Conservation (phyloP, 2,113 vertebrate species). For the Ochotona curzoniae region DNA sequence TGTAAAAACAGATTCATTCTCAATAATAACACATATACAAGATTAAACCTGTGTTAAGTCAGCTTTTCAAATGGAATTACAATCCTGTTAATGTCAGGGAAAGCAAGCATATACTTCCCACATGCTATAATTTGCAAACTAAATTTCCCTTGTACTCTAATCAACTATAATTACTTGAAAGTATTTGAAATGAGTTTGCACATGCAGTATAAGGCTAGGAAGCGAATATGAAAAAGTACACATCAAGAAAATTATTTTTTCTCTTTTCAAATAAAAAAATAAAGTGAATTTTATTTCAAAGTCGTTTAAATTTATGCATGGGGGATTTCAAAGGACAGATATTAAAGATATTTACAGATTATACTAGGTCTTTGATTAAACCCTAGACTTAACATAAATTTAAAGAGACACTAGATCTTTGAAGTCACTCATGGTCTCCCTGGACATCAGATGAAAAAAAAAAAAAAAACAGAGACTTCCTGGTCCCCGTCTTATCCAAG, state of each 20-base stretch:
- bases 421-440: background rate
- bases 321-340: slow-evolving; percentile 12
- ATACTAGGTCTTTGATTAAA: background rate
- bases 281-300: background rate
- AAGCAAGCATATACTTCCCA: slow-evolving; percentile 25
- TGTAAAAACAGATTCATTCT: slow-evolving; percentile 52
- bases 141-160: slow-evolving; percentile 33
- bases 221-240: background rate
- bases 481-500: background rate
- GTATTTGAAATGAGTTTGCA: slow-evolving; percentile 20
- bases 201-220: background rate
- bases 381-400: background rate
- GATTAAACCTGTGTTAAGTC: slow-evolving; percentile 65
- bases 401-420: background rate
- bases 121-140: slow-evolving; percentile 52
- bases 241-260: background rate
- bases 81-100: slow-evolving; percentile 53
- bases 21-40: slow-evolving; percentile 57
- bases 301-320: background rate
- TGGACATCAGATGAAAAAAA: background rate
- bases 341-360: background rate
- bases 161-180: slow-evolving; percentile 47
- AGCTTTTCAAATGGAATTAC: slow-evolving; percentile 66
- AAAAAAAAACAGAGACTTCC: background rate
- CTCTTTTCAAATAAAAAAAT: too few species aligned